These are phyloP conservation scores for human DNA, from an alignment of 2,113 vertebrate genomes.

Conservation along the genomic window DNA sequence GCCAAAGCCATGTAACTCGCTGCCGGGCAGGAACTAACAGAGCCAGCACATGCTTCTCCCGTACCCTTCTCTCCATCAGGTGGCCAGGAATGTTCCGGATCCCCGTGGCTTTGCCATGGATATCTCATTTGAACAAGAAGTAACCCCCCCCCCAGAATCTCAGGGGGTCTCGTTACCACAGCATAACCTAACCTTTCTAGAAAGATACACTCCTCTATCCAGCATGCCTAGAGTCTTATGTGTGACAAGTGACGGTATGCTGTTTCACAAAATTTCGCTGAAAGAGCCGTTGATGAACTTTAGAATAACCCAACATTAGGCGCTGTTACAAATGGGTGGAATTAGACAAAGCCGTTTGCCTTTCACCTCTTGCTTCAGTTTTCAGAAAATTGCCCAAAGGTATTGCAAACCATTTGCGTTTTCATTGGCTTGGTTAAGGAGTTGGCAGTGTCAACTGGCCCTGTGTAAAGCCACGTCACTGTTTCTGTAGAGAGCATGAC, in stretches of 20 bases:
- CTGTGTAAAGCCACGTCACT: background rate
- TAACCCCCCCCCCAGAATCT: no score
- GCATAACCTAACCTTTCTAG: background rate
- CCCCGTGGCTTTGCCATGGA: no score
- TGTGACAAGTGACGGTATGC: background rate
- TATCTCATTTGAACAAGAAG: background rate
- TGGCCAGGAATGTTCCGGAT: background rate
- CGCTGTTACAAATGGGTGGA: background rate
- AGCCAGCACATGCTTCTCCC: background rate
- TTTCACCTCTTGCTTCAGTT: constrained; percentile 57
- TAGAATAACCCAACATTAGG: background rate
- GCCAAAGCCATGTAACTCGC: fast-evolving
- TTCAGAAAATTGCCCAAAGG: constrained; percentile 38
- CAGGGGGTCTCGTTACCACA: background rate
- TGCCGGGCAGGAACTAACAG: no score
- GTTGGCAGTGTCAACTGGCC: background rate
- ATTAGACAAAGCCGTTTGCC: background rate
- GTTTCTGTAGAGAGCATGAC: background rate
- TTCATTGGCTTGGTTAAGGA: background rate
- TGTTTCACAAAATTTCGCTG: background rate
- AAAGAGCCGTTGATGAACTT: background rate
- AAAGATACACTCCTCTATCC: background rate
- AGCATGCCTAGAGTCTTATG: background rate
- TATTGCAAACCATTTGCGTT: background rate
- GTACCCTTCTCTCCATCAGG: background rate